Percentiles rank a stretch among this genome's conserved stretches.
phyloP scores from a whole-genome alignment of 1,140 invertebrate genomes.

The Nephotettix cincticeps region DNA sequence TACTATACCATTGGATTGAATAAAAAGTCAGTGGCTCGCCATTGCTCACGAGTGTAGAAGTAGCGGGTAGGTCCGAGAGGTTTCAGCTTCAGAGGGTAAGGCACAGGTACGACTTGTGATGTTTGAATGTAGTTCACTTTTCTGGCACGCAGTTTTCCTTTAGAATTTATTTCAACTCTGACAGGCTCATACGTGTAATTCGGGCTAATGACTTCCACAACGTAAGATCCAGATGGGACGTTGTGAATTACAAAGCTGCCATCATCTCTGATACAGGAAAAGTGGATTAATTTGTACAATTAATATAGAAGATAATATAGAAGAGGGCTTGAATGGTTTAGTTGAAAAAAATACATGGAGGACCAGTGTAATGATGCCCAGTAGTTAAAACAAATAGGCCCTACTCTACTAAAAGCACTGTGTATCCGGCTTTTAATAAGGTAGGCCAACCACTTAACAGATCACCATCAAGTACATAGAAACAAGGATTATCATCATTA shows the following conservation, averaged over 20 bases:
- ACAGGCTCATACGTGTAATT: slow-evolving; percentile 90
- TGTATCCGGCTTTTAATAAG: too few relatives aligned
- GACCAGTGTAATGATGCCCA: too few relatives aligned
- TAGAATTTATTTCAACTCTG: slow-evolving; percentile 92
- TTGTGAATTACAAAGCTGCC: slow-evolving; percentile 90
- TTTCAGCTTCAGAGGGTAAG: slow-evolving; percentile 90
- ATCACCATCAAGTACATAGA: too few relatives aligned
- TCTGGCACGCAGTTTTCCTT: slow-evolving; percentile 93
- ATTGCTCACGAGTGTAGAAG: slow-evolving; percentile 93
- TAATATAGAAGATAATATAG: too few relatives aligned
- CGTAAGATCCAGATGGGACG: slow-evolving; percentile 91
- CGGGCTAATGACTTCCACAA: slow-evolving; percentile 90
- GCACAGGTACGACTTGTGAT: slow-evolving; percentile 79
- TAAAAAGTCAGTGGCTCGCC: slow-evolving; percentile 91
- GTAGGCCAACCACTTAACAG: too few relatives aligned
- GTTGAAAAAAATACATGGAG: too few relatives aligned
- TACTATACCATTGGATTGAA: slow-evolving; percentile 88
- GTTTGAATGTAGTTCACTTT: slow-evolving; percentile 95
- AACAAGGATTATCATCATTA: too few relatives aligned
- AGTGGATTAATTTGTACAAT: too few relatives aligned
- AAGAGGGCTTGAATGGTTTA: too few relatives aligned
- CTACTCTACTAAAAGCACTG: too few relatives aligned
- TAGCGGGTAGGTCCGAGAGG: slow-evolving; percentile 79
- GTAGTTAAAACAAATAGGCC: too few relatives aligned
- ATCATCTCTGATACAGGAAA: slow-evolving; percentile 84